Percentiles rank a stretch among this genome's conserved stretches.
These are phyloP conservation scores for Acanthisitta chloris DNA, from an alignment of 2,113 vertebrate genomes.

Conservation along the genomic window DNA sequence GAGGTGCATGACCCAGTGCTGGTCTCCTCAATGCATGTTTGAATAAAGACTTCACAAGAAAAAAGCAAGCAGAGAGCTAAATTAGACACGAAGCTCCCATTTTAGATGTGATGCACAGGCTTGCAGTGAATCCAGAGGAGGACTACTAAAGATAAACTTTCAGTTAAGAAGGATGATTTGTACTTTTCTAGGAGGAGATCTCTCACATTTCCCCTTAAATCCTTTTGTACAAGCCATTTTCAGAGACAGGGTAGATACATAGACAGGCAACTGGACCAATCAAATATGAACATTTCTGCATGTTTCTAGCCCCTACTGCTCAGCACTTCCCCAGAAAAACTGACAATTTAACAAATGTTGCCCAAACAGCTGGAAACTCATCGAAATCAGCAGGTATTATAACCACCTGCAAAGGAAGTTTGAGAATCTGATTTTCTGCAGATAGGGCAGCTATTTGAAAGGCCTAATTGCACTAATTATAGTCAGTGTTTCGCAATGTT, in stretches of 20 bases:
- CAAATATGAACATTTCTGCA: not conserved
- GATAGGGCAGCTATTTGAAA: constrained; percentile 21
- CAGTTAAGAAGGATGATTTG: not conserved
- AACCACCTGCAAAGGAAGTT: constrained; percentile 24
- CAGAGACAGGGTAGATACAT: not conserved
- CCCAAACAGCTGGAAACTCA: not conserved
- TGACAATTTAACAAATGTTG: constrained; percentile 26
- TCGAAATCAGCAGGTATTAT: constrained; percentile 36
- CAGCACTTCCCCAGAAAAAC: constrained; percentile 32
- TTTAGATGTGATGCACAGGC: not conserved
- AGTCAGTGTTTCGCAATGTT: constrained; percentile 47
- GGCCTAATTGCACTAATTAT: constrained; percentile 57
- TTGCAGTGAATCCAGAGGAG: not conserved
- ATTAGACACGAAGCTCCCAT: not conserved
- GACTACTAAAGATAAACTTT: not conserved
- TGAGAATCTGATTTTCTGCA: constrained; percentile 53
- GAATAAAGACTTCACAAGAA: not conserved
- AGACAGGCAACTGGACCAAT: not conserved
- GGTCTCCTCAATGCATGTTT: not conserved
- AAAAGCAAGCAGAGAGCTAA: not conserved
- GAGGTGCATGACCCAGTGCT: not conserved
- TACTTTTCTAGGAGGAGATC: not conserved
- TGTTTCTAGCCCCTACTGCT: not conserved
- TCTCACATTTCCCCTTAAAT: not conserved
- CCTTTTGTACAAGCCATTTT: not conserved